Evolutionary conservation across 2,113 vertebrate species (phyloP), one percentile per base, ranked within the genome.

Genomic region (Festucalex cinctus): DNA sequence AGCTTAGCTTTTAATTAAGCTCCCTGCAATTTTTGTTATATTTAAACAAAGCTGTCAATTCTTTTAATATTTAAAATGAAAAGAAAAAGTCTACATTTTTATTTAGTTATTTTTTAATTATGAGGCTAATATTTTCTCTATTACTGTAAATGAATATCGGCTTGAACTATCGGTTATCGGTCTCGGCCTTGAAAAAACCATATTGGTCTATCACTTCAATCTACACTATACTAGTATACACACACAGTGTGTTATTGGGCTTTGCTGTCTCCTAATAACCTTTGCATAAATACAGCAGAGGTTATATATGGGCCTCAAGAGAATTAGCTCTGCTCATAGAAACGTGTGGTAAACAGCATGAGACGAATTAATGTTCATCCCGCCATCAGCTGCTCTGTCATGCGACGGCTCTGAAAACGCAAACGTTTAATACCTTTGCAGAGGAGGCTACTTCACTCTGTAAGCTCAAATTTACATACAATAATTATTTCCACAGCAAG

Each of bases 251-350:
- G 60, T 62, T 62, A 17, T 62, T 43, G 60, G 14, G 37, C 22
- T 51, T 20, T 24, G 20, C 81, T 61, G 63, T 77, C 73, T 87
- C 59, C 46, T 71, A 86, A 86, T 86, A 90, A 89, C 86, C 82
- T 84, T 76, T 76, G 63, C 72, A 77, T 86, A 85, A 89, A 88
- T 69, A 86, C 78, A 86, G 79, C 77, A 65, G 82, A 85, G 84
- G 84, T 74, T 80, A 76, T 37, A 8, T 83, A 84, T 81, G 46
- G 72, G 78, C 88, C 85, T 77, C 60, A 68, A 63, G 82, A 82
- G 68, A 63, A 93, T 91, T 89, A 93, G 71, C 71, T 84, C 76
- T 85, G 80, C 82, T 84, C 89, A 88, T 74, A 71, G 71, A 74
- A 88, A 83, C 68, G 78, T 87, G 87, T 83, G 70, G 63, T 79